These are phyloP conservation scores for Columba guinea DNA, from an alignment of 2,797 vertebrate species.

Conservation along the genomic window DNA sequence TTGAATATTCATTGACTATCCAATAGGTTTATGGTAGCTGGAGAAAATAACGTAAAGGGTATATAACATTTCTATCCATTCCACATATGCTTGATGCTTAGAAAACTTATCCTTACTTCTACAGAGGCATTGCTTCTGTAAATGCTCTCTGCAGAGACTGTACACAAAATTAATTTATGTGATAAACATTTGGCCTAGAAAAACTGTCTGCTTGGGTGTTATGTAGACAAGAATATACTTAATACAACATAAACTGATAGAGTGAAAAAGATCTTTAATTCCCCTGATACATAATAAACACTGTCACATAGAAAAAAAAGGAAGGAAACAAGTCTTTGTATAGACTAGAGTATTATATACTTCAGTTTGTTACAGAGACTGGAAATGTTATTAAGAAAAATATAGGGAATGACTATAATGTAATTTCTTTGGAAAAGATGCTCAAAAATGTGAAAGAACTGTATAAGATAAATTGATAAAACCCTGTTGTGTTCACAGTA, in stretches of 20 bases:
- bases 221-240: not conserved
- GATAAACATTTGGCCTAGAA: not conserved
- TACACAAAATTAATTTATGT: not conserved
- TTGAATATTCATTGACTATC: not conserved
- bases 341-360: not conserved
- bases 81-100: not conserved
- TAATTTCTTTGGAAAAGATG: not conserved
- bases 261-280: not conserved
- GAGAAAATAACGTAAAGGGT: not conserved
- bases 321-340: not conserved
- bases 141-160: not conserved
- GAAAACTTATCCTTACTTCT: not conserved
- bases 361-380: not conserved
- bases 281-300: not conserved
- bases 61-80: not conserved
- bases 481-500: not conserved
- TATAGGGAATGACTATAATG: not conserved
- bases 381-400: not conserved
- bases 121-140: not conserved
- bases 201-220: not conserved
- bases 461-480: not conserved
- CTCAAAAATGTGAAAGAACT: fast-evolving
- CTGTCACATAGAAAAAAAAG: not conserved
- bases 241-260: not conserved
- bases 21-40: not conserved